Conservation (phyloP, 2,113 vertebrate species). For the Myrmophylax atrothorax region DNA sequence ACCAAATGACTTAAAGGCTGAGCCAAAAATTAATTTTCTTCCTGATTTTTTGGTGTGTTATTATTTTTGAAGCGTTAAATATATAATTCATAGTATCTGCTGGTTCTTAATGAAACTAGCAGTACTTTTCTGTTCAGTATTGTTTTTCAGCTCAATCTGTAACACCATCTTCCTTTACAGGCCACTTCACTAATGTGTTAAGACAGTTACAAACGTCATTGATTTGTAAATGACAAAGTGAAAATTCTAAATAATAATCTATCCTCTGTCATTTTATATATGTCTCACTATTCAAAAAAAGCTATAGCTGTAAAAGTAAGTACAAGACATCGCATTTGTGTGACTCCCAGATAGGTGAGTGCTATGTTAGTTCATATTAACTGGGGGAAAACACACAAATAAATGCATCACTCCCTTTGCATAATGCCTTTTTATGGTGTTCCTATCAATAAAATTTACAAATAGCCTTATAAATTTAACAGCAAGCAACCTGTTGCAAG, state of each 20-base stretch:
- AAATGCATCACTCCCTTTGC: background rate
- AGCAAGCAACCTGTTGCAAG: slow-evolving; percentile 30
- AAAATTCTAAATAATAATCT: slow-evolving; percentile 47
- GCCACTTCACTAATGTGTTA: slow-evolving; percentile 2
- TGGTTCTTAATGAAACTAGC: slow-evolving; percentile 2
- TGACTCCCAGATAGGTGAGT: background rate
- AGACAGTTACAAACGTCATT: slow-evolving; percentile 11
- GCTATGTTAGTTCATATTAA: background rate
- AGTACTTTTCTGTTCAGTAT: background rate
- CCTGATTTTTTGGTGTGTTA: background rate
- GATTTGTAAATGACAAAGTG: slow-evolving; percentile 34
- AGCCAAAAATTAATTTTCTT: slow-evolving; percentile 7
- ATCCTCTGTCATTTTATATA: background rate
- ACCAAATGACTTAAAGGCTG: background rate
- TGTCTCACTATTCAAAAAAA: background rate
- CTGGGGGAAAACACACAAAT: background rate
- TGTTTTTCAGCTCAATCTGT: background rate
- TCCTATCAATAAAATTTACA: background rate
- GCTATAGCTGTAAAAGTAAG: background rate
- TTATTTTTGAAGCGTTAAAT: slow-evolving; percentile 17
- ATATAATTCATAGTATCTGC: background rate
- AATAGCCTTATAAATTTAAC: slow-evolving; percentile 34
- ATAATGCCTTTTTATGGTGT: background rate
- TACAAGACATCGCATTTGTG: background rate
- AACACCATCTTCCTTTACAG: background rate